Percentiles rank a stretch among this genome's conserved stretches.
These are phyloP conservation scores for Eupithecia pulchellata DNA, from an alignment of 2,888 invertebrate genomes.

Conservation along the genomic window DNA sequence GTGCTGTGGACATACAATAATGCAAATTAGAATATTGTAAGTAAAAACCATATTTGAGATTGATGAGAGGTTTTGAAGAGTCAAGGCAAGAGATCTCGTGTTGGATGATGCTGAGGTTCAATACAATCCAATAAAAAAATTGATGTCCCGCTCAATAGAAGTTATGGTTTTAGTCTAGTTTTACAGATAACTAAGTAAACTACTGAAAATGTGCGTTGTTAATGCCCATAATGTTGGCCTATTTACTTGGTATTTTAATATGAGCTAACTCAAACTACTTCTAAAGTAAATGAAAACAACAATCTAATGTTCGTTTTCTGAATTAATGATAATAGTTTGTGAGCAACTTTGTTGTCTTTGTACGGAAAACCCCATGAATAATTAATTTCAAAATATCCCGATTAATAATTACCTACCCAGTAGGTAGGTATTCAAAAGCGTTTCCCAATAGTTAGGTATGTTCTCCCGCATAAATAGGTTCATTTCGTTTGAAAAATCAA, in stretches of 20 bases:
- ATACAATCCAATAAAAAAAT: background rate
- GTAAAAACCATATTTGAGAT: conserved; percentile 9
- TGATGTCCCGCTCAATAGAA: background rate
- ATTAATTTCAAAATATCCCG: background rate
- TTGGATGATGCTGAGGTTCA: background rate
- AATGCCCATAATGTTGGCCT: conserved; percentile 14
- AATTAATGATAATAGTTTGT: background rate
- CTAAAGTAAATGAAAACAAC: conserved; percentile 6
- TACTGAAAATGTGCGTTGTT: conserved; percentile 11
- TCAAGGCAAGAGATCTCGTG: background rate
- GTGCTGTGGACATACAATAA: conserved; percentile 79
- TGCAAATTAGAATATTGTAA: conserved; percentile 25
- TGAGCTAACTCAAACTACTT: conserved; percentile 10
- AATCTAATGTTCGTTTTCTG: conserved; percentile 7
- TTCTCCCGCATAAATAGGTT: background rate
- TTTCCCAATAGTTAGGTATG: too few species aligned
- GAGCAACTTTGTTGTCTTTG: background rate
- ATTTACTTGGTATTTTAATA: conserved; percentile 11
- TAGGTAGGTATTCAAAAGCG: too few species aligned
- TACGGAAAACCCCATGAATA: background rate
- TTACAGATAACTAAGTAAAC: background rate
- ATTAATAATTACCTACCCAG: background rate
- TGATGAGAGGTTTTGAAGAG: background rate
- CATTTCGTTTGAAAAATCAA: background rate
- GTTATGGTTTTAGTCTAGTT: background rate